Evolutionary conservation across 1,140 invertebrate species (phyloP).

Genomic region (Bactericera cockerelli): DNA sequence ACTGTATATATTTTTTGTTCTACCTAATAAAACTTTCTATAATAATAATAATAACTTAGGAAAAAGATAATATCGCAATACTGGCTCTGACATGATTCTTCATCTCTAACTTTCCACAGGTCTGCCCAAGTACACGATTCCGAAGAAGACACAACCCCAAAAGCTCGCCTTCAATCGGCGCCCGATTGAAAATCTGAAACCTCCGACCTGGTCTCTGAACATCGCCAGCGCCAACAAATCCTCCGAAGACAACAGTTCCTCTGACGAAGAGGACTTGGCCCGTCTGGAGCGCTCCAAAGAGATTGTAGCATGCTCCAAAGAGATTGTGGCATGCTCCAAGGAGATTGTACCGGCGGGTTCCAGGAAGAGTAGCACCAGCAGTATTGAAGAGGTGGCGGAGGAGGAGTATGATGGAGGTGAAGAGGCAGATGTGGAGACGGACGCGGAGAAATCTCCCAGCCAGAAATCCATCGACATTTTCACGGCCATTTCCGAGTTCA

Average conservation of each 20-base stretch:
- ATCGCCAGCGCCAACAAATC: constrained; percentile 3
- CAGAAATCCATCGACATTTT: neutral
- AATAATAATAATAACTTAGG: too few relatives aligned
- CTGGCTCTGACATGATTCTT: too few relatives aligned
- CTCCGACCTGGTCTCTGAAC: neutral
- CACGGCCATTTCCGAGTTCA: constrained; percentile 4
- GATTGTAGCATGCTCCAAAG: too few relatives aligned
- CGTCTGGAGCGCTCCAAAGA: neutral
- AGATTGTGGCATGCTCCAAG: too few relatives aligned
- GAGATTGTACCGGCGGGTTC: too few relatives aligned
- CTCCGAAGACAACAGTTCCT: neutral
- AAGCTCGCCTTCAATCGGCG: constrained; percentile 1
- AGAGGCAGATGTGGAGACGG: neutral
- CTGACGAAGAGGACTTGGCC: neutral
- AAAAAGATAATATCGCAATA: too few relatives aligned
- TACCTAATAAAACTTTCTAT: too few relatives aligned
- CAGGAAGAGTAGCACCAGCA: neutral
- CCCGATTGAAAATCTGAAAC: constrained; percentile 3
- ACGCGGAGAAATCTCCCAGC: neutral
- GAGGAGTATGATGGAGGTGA: too few relatives aligned
- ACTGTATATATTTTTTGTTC: too few relatives aligned
- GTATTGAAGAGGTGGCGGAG: neutral
- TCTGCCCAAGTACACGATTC: neutral
- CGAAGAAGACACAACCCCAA: constrained; percentile 9
- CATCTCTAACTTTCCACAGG: too few relatives aligned